phyloP scores from a whole-genome alignment of 2,797 vertebrate species.

The Pseudochirops cupreus region DNA sequence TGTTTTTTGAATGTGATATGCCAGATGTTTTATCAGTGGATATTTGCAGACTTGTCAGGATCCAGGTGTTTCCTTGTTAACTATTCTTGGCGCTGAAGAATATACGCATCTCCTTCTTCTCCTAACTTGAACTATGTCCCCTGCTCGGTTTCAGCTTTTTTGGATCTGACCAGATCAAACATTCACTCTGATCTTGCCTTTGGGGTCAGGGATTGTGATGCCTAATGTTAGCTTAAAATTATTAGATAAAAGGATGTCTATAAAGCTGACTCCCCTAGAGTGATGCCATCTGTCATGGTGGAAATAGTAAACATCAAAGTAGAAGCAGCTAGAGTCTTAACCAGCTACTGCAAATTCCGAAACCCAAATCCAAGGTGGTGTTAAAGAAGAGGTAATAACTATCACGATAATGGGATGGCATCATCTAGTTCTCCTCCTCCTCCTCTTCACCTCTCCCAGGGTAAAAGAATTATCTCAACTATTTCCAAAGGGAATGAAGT shows the following conservation, averaged over 20 bases:
- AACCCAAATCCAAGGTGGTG: not conserved
- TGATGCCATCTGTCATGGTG: not conserved
- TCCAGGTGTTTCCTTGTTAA: slow-evolving; percentile 19
- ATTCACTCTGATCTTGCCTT: not conserved
- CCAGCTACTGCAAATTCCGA: not conserved
- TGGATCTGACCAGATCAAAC: slow-evolving; percentile 1
- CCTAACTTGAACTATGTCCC: not conserved
- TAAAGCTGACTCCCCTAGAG: not conserved
- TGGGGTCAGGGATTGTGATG: not conserved
- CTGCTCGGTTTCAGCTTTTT: not conserved
- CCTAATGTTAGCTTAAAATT: not conserved
- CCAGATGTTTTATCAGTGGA: slow-evolving; percentile 13
- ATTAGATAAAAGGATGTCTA: not conserved
- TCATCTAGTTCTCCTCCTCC: not conserved
- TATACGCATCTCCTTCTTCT: not conserved
- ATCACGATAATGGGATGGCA: no score
- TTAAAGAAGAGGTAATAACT: not conserved
- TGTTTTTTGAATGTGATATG: not conserved
- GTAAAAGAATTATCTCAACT: not conserved
- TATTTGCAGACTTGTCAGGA: slow-evolving; percentile 20
- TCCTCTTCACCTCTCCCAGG: not conserved
- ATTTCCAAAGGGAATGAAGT: not conserved
- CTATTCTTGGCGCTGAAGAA: not conserved
- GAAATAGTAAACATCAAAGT: not conserved
- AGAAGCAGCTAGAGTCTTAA: not conserved